These are phyloP conservation scores for Ganaspis brasiliensis DNA, from an alignment of 2,888 invertebrate species.

Conservation along the genomic window DNA sequence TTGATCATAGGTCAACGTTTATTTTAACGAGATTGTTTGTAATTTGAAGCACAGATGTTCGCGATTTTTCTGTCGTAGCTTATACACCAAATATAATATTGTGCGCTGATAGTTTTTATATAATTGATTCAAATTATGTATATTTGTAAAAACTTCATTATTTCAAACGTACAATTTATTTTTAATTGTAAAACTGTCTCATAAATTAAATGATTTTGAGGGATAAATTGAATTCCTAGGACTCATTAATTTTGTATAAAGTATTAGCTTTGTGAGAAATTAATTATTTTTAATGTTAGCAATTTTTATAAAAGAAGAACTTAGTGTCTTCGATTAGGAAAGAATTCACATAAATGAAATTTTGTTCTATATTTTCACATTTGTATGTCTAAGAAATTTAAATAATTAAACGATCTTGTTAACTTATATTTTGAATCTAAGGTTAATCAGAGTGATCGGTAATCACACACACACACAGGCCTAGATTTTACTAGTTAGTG, in stretches of 20 bases:
- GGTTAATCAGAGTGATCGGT: slow-evolving; percentile 8
- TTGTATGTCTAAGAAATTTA: slow-evolving; percentile 7
- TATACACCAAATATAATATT: background rate
- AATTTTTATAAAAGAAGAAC: background rate
- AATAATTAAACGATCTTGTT: slow-evolving; percentile 2
- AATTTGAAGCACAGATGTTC: slow-evolving; percentile 33
- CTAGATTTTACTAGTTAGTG: slow-evolving; percentile 20
- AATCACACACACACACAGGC: slow-evolving; percentile 29
- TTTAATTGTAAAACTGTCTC: background rate
- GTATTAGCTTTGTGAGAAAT: background rate
- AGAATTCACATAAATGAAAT: background rate
- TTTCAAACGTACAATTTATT: too few species aligned
- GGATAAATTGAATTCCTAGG: background rate
- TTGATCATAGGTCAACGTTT: slow-evolving; percentile 49
- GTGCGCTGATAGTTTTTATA: too few species aligned
- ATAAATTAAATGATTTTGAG: slow-evolving; percentile 3
- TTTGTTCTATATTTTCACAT: slow-evolving; percentile 31
- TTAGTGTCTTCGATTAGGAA: slow-evolving; percentile 2
- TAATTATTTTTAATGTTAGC: slow-evolving; percentile 1
- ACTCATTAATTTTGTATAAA: background rate
- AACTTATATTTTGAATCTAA: slow-evolving; percentile 13
- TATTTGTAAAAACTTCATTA: too few species aligned
- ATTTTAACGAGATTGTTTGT: slow-evolving; percentile 27
- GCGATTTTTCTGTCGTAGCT: background rate
- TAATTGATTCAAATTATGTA: too few species aligned